A percentile compares a stretch with the other conserved stretches of the same genome.
Evolutionary conservation across 2,113 vertebrate species (phyloP).

Genomic region (Chaenogobius annularis): DNA sequence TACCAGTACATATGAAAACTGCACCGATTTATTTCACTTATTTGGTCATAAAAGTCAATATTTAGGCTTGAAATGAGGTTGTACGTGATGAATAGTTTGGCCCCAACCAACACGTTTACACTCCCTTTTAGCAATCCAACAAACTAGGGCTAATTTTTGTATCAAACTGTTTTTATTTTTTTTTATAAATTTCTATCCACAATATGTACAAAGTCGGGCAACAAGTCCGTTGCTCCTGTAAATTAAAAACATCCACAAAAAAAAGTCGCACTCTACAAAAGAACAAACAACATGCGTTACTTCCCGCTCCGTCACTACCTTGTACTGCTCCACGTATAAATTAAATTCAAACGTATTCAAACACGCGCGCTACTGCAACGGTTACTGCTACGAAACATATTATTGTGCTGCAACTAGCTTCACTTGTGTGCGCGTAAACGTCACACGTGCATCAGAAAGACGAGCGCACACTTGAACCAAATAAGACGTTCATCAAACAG

Average conservation of each 20-base stretch:
- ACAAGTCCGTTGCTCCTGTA: conserved; percentile 41
- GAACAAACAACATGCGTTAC: conserved; percentile 48
- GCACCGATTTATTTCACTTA: too few species aligned
- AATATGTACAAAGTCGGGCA: conserved; percentile 70
- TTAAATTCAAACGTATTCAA: conserved; percentile 56
- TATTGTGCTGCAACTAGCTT: not conserved
- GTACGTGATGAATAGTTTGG: too few species aligned
- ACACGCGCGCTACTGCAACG: conserved; percentile 29
- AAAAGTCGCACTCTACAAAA: conserved; percentile 48
- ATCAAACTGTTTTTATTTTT: conserved; percentile 67
- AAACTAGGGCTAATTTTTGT: conserved; percentile 3
- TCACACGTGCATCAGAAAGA: not conserved
- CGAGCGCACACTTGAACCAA: conserved; percentile 2
- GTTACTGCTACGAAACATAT: not conserved
- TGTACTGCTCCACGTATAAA: conserved; percentile 58
- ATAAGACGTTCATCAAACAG: not conserved
- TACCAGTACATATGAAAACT: too few species aligned
- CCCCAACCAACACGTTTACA: too few species aligned
- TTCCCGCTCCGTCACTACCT: conserved; percentile 43
- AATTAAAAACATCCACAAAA: conserved; percentile 27
- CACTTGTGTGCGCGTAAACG: not conserved
- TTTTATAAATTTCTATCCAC: conserved; percentile 65
- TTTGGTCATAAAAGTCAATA: too few species aligned
- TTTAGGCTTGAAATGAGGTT: too few species aligned
- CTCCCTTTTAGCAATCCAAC: too few species aligned